Evolutionary conservation across 2,888 invertebrate genomes (phyloP).

Genomic region (Prenolepis imparis): DNA sequence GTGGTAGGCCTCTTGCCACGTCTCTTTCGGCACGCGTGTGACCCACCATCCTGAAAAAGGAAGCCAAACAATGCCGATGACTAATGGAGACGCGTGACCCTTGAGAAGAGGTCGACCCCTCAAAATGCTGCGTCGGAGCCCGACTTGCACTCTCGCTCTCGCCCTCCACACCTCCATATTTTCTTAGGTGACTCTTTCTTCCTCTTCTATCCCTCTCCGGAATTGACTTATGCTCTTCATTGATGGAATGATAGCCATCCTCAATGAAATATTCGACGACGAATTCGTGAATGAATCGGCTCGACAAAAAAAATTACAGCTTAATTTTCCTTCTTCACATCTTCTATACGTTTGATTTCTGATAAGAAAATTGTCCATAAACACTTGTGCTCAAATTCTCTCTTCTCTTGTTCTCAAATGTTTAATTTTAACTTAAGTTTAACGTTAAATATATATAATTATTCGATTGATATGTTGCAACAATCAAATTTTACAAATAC

Average conservation of each 20-base stretch:
- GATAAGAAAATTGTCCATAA: background rate
- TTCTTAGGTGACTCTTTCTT: conserved; percentile 75
- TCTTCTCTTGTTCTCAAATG: background rate
- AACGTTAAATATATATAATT: background rate
- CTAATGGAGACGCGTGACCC: conserved; percentile 70
- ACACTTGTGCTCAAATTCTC: background rate
- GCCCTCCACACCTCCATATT: conserved; percentile 59
- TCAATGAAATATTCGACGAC: conserved; percentile 45
- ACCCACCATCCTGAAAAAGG: conserved; percentile 55
- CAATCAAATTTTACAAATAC: background rate
- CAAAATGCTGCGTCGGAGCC: conserved; percentile 10
- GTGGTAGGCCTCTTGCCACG: conserved; percentile 12
- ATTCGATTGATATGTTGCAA: conserved; percentile 2
- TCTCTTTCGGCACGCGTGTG: conserved; percentile 44
- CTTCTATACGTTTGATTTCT: background rate
- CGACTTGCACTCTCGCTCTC: conserved; percentile 23
- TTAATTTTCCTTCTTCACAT: background rate
- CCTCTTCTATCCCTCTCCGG: background rate
- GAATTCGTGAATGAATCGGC: conserved; percentile 26
- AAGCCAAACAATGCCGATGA: conserved; percentile 76
- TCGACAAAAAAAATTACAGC: conserved; percentile 15
- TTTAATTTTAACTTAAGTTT: background rate
- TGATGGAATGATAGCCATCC: conserved; percentile 66
- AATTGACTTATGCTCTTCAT: conserved; percentile 73
- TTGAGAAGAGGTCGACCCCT: conserved; percentile 48